A percentile compares a stretch with the other conserved stretches of the same genome.
Conservation (phyloP, 2,888 invertebrate genomes). For the Leptinotarsa peninsularis region DNA sequence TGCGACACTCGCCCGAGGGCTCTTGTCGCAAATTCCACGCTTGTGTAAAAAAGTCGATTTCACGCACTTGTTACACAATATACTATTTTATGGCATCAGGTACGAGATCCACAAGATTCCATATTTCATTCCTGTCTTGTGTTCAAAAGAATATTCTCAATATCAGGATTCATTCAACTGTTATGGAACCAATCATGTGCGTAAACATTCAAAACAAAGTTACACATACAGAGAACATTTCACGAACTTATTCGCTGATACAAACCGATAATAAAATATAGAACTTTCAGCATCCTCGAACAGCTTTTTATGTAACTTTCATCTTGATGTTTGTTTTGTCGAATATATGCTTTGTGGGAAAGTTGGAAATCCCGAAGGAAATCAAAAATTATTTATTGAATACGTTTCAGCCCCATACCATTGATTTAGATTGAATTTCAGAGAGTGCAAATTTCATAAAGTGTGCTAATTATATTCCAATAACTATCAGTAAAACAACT, state of each 20-base stretch:
- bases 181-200: slow-evolving; percentile 17
- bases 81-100: background rate
- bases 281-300: slow-evolving; percentile 18
- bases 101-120: background rate
- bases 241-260: slow-evolving; percentile 14
- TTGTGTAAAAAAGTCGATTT: too few relatives aligned
- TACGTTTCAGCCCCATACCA: background rate
- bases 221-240: slow-evolving; percentile 21
- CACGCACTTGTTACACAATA: too few relatives aligned
- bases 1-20: too few relatives aligned
- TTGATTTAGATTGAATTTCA: too few relatives aligned
- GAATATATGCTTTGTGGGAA: slow-evolving; percentile 7
- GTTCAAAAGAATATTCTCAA: background rate
- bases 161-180: slow-evolving; percentile 2
- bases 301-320: slow-evolving; percentile 27
- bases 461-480: background rate
- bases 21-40: too few relatives aligned
- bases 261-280: slow-evolving; percentile 22
- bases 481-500: too few relatives aligned
- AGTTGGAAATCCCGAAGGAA: background rate
- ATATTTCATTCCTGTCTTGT: background rate
- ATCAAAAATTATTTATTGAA: background rate
- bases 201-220: slow-evolving; percentile 18
- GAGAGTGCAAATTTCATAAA: too few relatives aligned
- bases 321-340: slow-evolving; percentile 27